A percentile compares a stretch with the other conserved stretches of the same genome.
Conservation (phyloP, 2,888 invertebrate species). For the Dryocosmus kuriphilus region DNA sequence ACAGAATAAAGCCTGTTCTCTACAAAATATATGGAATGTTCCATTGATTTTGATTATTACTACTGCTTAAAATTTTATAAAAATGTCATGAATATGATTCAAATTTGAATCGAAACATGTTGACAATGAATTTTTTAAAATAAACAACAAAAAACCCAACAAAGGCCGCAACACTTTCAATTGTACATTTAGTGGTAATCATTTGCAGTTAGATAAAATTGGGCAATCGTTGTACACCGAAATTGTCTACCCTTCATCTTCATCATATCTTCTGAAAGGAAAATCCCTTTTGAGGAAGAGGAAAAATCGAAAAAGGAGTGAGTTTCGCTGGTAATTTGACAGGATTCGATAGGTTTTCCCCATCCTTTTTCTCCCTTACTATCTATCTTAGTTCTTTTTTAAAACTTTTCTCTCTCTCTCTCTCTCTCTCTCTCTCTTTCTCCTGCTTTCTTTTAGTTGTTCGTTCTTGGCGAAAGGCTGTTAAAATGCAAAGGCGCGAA, state of each 20-base stretch:
- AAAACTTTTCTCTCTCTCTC: conserved; percentile 10
- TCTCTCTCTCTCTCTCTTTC: conserved; percentile 12
- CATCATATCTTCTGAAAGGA: background rate
- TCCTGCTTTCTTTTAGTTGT: conserved; percentile 41
- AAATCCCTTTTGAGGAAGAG: background rate
- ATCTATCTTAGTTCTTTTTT: conserved; percentile 17
- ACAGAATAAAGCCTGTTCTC: too few relatives aligned
- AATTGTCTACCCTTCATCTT: background rate
- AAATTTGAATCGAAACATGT: too few relatives aligned
- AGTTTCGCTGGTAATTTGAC: conserved; percentile 35
- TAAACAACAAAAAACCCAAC: too few relatives aligned
- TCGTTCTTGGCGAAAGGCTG: conserved; percentile 62
- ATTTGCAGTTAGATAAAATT: background rate
- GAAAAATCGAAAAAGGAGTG: conserved; percentile 12
- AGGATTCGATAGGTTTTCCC: conserved; percentile 21
- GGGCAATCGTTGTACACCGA: background rate
- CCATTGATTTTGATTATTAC: too few relatives aligned
- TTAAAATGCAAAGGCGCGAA: conserved; percentile 77
- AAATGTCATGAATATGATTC: too few relatives aligned
- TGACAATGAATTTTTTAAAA: too few relatives aligned
- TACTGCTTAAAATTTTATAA: too few relatives aligned
- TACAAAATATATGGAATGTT: too few relatives aligned
- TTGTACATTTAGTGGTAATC: background rate
- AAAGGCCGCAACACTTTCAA: too few relatives aligned
- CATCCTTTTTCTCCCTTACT: background rate